Conservation (phyloP, 2,888 invertebrate genomes). For the Frankliniella fusca region DNA sequence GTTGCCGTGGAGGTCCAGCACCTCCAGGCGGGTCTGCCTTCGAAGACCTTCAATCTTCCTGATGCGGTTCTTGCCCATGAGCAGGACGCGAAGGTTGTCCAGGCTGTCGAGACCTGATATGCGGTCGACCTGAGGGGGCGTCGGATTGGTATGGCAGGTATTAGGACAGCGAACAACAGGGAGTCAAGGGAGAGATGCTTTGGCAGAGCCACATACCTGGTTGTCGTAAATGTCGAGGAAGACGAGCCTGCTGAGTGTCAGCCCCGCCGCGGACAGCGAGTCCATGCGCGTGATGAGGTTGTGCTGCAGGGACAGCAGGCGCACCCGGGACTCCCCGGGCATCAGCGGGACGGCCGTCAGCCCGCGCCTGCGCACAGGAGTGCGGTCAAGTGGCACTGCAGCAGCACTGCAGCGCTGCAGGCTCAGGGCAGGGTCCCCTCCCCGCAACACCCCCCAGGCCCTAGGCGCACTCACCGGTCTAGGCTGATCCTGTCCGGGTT, state of each 20-base stretch:
- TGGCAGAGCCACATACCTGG: constrained; percentile 49
- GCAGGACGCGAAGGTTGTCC: constrained; percentile 73
- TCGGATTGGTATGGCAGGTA: no score
- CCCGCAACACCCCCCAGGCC: no score
- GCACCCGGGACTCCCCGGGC: constrained; percentile 72
- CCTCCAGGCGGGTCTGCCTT: constrained; percentile 71
- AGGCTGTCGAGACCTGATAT: constrained; percentile 74
- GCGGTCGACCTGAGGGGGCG: constrained; percentile 60
- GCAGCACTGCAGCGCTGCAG: no score
- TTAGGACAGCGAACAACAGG: not conserved
- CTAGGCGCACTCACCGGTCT: constrained; percentile 64
- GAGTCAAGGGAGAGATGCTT: not conserved
- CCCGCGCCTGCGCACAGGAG: constrained; percentile 57
- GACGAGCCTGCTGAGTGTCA: constrained; percentile 67
- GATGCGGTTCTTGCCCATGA: constrained; percentile 88
- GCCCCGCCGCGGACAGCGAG: constrained; percentile 51
- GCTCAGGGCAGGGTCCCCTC: not conserved
- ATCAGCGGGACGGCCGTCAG: constrained; percentile 78
- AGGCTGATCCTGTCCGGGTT: constrained; percentile 85
- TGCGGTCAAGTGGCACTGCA: not conserved
- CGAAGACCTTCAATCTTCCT: constrained; percentile 73
- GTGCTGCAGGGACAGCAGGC: constrained; percentile 85
- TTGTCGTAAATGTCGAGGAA: constrained; percentile 94
- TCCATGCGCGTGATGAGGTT: constrained; percentile 77
- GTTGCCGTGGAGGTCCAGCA: constrained; percentile 90